These are phyloP conservation scores for Dinocampus coccinellae DNA, from an alignment of 2,888 invertebrate species.

Conservation along the genomic window DNA sequence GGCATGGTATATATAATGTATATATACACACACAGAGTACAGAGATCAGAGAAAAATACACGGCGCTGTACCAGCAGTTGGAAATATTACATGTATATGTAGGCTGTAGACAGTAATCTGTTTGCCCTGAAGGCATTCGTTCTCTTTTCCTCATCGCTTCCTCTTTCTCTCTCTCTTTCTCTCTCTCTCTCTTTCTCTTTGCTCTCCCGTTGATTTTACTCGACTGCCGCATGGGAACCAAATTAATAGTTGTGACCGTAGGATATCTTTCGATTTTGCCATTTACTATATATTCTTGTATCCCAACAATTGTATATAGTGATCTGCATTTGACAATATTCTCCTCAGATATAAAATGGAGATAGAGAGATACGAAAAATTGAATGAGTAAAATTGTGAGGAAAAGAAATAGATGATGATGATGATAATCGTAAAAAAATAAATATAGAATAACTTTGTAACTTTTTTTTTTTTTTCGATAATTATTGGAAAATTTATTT, in stretches of 20 bases:
- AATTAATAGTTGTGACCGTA: slow-evolving; percentile 67
- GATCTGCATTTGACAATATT: slow-evolving; percentile 42
- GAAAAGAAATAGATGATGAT: not conserved
- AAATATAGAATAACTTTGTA: no score
- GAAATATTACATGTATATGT: slow-evolving; percentile 33
- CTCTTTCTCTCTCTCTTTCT: slow-evolving; percentile 27
- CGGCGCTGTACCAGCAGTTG: slow-evolving; percentile 26
- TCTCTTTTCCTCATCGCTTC: slow-evolving; percentile 33
- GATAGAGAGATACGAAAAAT: not conserved
- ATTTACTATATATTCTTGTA: slow-evolving; percentile 53
- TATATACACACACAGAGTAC: slow-evolving; percentile 25
- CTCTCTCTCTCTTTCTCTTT: slow-evolving; percentile 39
- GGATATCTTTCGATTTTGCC: slow-evolving; percentile 60
- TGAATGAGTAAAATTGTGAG: not conserved
- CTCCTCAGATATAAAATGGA: not conserved
- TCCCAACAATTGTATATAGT: slow-evolving; percentile 10
- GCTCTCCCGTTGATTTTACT: slow-evolving; percentile 46
- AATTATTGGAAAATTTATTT: no score
- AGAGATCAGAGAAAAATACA: slow-evolving; percentile 38
- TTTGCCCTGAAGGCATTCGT: slow-evolving; percentile 63
- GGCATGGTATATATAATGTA: slow-evolving; percentile 53
- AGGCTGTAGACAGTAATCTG: slow-evolving; percentile 63
- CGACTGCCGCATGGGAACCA: slow-evolving; percentile 63
- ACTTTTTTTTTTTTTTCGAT: no score
- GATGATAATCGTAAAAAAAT: no score